Conservation (phyloP, 1,140 invertebrate genomes). For the Tetramorium parvispinum region DNA sequence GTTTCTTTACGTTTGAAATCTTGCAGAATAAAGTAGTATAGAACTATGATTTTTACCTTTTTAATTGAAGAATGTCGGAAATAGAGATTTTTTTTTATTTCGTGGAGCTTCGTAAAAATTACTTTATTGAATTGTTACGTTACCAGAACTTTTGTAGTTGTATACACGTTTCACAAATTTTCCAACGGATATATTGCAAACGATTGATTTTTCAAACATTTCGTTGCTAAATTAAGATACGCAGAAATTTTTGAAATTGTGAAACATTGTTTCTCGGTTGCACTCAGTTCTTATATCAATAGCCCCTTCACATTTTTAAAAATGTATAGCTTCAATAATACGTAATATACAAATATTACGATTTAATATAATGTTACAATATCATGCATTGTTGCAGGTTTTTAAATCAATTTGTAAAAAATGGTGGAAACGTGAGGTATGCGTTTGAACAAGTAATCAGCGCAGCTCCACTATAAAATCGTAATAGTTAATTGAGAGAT, state of each 20-base stretch:
- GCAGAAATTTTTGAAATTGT: not conserved
- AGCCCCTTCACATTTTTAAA: not conserved
- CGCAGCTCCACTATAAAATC: not conserved
- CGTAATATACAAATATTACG: not conserved
- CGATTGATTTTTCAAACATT: not conserved
- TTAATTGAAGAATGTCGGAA: not conserved
- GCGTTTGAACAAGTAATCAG: not conserved
- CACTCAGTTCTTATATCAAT: not conserved
- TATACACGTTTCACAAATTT: not conserved
- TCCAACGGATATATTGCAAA: not conserved
- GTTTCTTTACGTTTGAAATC: slow-evolving; percentile 1
- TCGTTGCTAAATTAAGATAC: not conserved
- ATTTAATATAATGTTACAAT: slow-evolving; percentile 15
- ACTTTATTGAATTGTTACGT: not conserved
- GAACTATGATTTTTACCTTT: not conserved
- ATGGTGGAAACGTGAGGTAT: slow-evolving; percentile 15
- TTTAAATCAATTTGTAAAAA: slow-evolving; percentile 9
- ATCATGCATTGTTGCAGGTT: not conserved
- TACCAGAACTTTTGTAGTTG: not conserved
- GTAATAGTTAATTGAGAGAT: slow-evolving; percentile 32
- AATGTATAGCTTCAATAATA: not conserved
- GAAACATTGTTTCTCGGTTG: not conserved
- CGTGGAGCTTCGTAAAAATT: not conserved
- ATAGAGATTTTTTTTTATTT: not conserved
- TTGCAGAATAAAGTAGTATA: not conserved